Evolutionary conservation across 2,888 invertebrate species (phyloP), one percentile per base, ranked within the genome.

Genomic region (Argyresthia goedartella): DNA sequence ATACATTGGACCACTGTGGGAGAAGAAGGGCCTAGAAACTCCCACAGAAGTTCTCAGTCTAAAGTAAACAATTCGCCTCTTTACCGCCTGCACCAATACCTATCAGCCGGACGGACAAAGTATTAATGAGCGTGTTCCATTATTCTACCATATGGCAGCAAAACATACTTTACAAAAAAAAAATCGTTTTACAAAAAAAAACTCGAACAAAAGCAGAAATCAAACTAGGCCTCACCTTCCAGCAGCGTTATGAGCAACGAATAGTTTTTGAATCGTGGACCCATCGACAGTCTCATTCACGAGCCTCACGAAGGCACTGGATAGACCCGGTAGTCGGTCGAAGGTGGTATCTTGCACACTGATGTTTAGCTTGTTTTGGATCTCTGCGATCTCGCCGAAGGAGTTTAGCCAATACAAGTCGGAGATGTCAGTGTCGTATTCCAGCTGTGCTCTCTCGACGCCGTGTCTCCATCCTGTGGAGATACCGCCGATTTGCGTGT

Each of bases 191-290:
- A 34, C 13, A 34, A 47, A 48, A 16, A 16, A 49, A 7, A 13
- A 51, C 25, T 25, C 25, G 6, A 25, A 25, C 25, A 25, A 6
- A 4, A 25, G 25, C 2, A 4, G 25, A 6, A n/a, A 39, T 39
- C 8, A 9, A 39, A 39, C n/a, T 39, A 39, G 8, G 36, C 36
- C 7, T 39, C 39, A 49, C 90, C 88, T 87, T 65, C 90, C 92
- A 73, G 94, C 95, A 3, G 94, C 92, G 65, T 93, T 94, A 67
- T 97, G 96, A 0, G 94, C 91, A 14, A 94, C 88, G 56, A 90
- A 92, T 35, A 96, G 87, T 75, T 88, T 87, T 58, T 81, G 67
- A 47, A 58, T 68, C 1, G 59, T 57, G 10, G 59, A 65, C 25
- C 79, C 81, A 1, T 75, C 84, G 65, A 66, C 70, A 25, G 76